These are phyloP conservation scores for Ascaphus truei DNA, from an alignment of 2,113 vertebrate species.

Conservation along the genomic window DNA sequence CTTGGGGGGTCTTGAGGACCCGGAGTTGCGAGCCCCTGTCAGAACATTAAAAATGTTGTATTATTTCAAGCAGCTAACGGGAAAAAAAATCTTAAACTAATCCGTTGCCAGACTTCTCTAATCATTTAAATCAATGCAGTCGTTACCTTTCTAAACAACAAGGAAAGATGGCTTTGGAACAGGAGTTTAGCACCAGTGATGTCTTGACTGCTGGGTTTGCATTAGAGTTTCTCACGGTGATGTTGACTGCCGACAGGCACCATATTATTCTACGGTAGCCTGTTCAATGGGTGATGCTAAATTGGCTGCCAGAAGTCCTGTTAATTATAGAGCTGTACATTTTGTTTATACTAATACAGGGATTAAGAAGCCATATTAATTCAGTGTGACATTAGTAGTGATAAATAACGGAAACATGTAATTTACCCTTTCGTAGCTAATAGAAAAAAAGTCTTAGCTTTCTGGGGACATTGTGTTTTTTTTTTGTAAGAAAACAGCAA, in stretches of 20 bases:
- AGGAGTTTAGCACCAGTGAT: neutral
- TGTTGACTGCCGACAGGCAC: conserved; percentile 37
- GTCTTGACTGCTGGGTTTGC: conserved; percentile 36
- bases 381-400: conserved; percentile 43
- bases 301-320: neutral
- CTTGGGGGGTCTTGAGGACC: too few relatives aligned
- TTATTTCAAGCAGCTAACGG: too few relatives aligned
- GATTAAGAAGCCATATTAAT: conserved; percentile 47
- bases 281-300: neutral
- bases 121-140: too few relatives aligned
- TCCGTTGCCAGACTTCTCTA: too few relatives aligned
- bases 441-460: conserved; percentile 42
- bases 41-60: too few relatives aligned
- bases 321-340: conserved; percentile 28
- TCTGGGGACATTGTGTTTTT: conserved; percentile 39
- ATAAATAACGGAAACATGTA: conserved; percentile 49
- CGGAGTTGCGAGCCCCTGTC: too few relatives aligned
- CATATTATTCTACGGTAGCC: conserved; percentile 15
- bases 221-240: conserved; percentile 31
- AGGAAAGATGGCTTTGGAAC: neutral
- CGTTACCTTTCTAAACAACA: too few relatives aligned
- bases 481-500: conserved; percentile 14
- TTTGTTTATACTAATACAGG: conserved; percentile 10
- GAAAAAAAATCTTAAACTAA: too few relatives aligned
- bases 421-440: conserved; percentile 29